Base-by-base conservation (phyloP, 2,797 vertebrate species). In the Ataeniobius toweri region DNA sequence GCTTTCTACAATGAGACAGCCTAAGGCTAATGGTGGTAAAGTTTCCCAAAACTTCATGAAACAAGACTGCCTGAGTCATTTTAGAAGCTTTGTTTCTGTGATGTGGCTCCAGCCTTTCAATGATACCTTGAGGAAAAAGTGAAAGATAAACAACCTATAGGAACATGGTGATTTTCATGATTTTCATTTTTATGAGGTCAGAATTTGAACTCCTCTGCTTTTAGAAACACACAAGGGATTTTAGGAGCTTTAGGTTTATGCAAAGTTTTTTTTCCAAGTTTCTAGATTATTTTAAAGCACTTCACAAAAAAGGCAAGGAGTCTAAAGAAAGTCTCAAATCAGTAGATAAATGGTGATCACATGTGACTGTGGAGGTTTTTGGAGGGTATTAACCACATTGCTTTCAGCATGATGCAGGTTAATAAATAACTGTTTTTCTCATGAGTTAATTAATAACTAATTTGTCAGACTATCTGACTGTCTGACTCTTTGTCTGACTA, bases 41-140 rank as follows among this genome's bases (percentile, higher is more conserved):
- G 72, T 88, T 86, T 87, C 80, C 76, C 84, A 76, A 79, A 88
- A 89, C 41, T 80, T 65, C n/a, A 51, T 80, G 75, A 83, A 86
- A 87, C 74, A 28, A 77, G 81, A 86, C 90, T 87, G 92, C 84
- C 81, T 75, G 87, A 89, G 86, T 93, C 87, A 90, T 78, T 86
- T 85, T 55, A 81, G 63, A 69, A 85, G 80, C 73, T 90, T 82
- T 81, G 88, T 90, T 89, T 83, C 85, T 83, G 89, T 86, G 88
- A 88, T 39, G 59, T 86, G 28, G 65, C 84, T 56, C 74, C 41
- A 61, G 58, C 61, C 44, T 74, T 84, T 82, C 79, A 77, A 76
- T 6, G 1, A 65, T 75, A 76, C 79, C 77, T 79, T 31, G 74
- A 88, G 75, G 80, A 86, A 88, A 84, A 84, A 75, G 91, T 92